Evolutionary conservation across 1,140 invertebrate species (phyloP), one percentile per base, ranked within the genome.

Genomic region (Sycobia sp.): DNA sequence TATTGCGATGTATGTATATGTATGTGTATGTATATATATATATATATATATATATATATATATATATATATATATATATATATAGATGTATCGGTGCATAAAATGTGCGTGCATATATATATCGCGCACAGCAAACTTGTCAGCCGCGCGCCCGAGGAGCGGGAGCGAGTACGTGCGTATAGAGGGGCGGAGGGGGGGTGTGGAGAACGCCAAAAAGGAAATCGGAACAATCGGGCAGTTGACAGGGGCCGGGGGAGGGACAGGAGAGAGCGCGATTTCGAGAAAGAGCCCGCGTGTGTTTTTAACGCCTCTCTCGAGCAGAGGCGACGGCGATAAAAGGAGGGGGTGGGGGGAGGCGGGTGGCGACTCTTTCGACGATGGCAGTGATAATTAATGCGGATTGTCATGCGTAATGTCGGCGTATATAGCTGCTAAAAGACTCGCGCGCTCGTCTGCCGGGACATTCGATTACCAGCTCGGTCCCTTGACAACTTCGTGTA

Each of bases 401-500:
- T 67, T 61, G 50, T 18, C 38, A 32, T 22, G 16, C 38, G 36
- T 47, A 50, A 44, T 63, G 63, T 51, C 54, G 66, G 38, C 63
- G 64, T 71, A 70, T 73, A 71, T n/a, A n/a, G n/a, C n/a, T n/a
- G n/a, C n/a, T n/a, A n/a, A n/a, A n/a, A 71, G 72, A 74, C 72
- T 77, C 69, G 66, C 27, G 27, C 59, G 44, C 9, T 16, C 71
- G 73, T 74, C 74, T 73, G 76, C 71, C 70, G 54, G 62, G 65
- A 65, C 69, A 53, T 76, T 76, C 76, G 75, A 78, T 79, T 78
- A 73, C 66, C 63, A 55, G 4, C 66, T 73, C 76, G 72, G 62
- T 73, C 67, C 76, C 70, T 77, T 72, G 72, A 66, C 71, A 77
- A 77, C 73, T 77, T 79, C 76, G 75, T 68, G 57, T 29, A 47